These are phyloP conservation scores for Noctua pronuba DNA, from an alignment of 2,888 invertebrate genomes.

Conservation along the genomic window DNA sequence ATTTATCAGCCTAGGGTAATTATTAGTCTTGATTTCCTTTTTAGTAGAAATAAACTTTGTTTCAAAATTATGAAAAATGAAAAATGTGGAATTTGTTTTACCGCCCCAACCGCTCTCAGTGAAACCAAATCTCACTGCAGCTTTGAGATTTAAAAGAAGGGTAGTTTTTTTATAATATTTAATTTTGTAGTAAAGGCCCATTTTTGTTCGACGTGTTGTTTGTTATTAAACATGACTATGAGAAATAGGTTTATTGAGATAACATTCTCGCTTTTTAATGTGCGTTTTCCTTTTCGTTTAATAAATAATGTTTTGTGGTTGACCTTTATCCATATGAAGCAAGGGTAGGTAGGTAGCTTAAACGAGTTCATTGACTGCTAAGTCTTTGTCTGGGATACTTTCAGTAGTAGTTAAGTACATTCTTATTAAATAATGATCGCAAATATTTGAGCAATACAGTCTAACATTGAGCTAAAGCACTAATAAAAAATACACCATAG, in stretches of 20 bases:
- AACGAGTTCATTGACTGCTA: conserved; percentile 25
- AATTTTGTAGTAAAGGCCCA: conserved; percentile 67
- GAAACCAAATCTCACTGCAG: conserved; percentile 60
- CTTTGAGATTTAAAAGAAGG: conserved; percentile 72
- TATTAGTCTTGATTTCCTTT: neutral
- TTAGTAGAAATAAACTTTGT: neutral
- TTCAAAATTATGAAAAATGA: neutral
- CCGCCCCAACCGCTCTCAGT: conserved; percentile 52
- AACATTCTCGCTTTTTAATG: conserved; percentile 15
- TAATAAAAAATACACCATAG: neutral
- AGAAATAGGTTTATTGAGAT: conserved; percentile 56
- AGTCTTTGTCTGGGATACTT: conserved; percentile 1
- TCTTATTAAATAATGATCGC: neutral
- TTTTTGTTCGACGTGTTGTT: conserved; percentile 67
- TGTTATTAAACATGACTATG: conserved; percentile 71
- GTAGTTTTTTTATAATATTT: conserved; percentile 71
- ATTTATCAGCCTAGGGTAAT: neutral
- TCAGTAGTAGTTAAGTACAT: neutral
- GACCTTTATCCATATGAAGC: conserved; percentile 16
- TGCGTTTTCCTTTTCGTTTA: conserved; percentile 11
- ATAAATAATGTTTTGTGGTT: conserved; percentile 22
- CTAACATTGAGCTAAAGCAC: neutral
- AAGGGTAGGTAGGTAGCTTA: conserved; percentile 13
- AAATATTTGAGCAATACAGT: neutral
- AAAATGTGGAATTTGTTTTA: neutral